These are phyloP conservation scores for Morpho deidamia DNA, from an alignment of 2,888 invertebrate genomes.

Conservation along the genomic window DNA sequence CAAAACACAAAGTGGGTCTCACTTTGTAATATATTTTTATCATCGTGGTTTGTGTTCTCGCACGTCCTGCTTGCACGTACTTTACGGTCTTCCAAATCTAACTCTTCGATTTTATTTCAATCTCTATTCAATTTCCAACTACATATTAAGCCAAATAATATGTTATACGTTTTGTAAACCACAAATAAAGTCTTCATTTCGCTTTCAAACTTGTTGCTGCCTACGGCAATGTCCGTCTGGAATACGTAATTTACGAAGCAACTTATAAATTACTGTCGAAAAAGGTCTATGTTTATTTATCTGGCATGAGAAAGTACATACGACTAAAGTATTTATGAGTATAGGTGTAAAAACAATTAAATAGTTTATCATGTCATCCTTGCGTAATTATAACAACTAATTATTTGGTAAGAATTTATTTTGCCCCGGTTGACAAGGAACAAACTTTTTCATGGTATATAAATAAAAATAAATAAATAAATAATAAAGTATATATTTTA, in stretches of 20 bases:
- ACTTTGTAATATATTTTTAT: constrained; percentile 78
- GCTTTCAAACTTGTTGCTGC: constrained; percentile 5
- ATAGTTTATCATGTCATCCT: too few relatives aligned
- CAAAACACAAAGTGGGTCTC: constrained; percentile 76
- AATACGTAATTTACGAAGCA: constrained; percentile 1
- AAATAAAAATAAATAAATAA: too few relatives aligned
- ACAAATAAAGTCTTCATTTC: constrained; percentile 37
- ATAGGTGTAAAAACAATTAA: too few relatives aligned
- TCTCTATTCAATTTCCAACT: constrained; percentile 46
- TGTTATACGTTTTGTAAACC: constrained; percentile 41
- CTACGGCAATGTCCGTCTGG: constrained; percentile 4
- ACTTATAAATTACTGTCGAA: constrained; percentile 6
- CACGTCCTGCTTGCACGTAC: constrained; percentile 59
- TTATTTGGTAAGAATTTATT: too few relatives aligned
- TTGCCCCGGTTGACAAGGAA: too few relatives aligned
- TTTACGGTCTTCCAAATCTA: constrained; percentile 49
- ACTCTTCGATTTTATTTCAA: constrained; percentile 46
- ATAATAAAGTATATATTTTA: too few relatives aligned
- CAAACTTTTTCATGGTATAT: too few relatives aligned
- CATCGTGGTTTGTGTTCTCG: constrained; percentile 72
- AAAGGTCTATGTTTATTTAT: constrained; percentile 1
- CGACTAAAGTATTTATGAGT: too few relatives aligned
- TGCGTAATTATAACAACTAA: too few relatives aligned
- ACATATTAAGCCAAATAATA: constrained; percentile 50
- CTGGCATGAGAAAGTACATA: neutral